Percentiles rank a stretch among this genome's conserved stretches.
Evolutionary conservation across 1,140 invertebrate genomes (phyloP).

Genomic region (Zaprionus africanus): DNA sequence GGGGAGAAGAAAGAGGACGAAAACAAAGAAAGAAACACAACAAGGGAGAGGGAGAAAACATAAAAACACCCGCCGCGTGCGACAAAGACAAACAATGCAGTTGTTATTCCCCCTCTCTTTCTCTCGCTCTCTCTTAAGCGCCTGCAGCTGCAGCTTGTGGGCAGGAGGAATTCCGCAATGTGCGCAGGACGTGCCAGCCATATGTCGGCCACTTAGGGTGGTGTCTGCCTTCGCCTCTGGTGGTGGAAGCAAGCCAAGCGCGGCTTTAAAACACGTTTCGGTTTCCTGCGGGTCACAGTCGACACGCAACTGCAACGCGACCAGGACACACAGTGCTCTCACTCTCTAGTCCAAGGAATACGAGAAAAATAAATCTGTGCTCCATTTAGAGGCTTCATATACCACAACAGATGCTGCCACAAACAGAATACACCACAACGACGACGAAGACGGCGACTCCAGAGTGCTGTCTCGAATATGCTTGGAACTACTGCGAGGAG

Average conservation of each 20-base stretch:
- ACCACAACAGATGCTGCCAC: slow-evolving; percentile 57
- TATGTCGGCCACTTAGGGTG: slow-evolving; percentile 62
- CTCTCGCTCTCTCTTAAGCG: neutral
- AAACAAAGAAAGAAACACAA: slow-evolving; percentile 2
- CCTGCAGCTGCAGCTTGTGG: slow-evolving; percentile 49
- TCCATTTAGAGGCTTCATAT: neutral
- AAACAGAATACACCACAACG: slow-evolving; percentile 27
- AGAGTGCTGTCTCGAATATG: slow-evolving; percentile 1
- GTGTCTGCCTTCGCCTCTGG: slow-evolving; percentile 28
- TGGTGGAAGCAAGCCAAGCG: slow-evolving; percentile 50
- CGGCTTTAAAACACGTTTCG: slow-evolving; percentile 48
- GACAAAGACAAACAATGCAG: slow-evolving; percentile 11
- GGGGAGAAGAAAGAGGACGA: slow-evolving; percentile 9
- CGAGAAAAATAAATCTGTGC: slow-evolving; percentile 41
- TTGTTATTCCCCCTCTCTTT: neutral
- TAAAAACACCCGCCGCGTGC: slow-evolving; percentile 36
- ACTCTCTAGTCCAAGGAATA: slow-evolving; percentile 56
- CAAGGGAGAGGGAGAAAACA: neutral
- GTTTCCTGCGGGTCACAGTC: slow-evolving; percentile 60
- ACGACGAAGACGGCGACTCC: neutral
- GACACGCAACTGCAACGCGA: slow-evolving; percentile 46
- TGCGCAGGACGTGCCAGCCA: slow-evolving; percentile 69
- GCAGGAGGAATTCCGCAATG: slow-evolving; percentile 78
- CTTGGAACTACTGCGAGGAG: slow-evolving; percentile 34
- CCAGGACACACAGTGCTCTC: slow-evolving; percentile 50